A percentile compares a stretch with the other conserved stretches of the same genome.
phyloP scores from a whole-genome alignment of 2,888 invertebrate genomes.

The Drosophila nr. perissopoda region DNA sequence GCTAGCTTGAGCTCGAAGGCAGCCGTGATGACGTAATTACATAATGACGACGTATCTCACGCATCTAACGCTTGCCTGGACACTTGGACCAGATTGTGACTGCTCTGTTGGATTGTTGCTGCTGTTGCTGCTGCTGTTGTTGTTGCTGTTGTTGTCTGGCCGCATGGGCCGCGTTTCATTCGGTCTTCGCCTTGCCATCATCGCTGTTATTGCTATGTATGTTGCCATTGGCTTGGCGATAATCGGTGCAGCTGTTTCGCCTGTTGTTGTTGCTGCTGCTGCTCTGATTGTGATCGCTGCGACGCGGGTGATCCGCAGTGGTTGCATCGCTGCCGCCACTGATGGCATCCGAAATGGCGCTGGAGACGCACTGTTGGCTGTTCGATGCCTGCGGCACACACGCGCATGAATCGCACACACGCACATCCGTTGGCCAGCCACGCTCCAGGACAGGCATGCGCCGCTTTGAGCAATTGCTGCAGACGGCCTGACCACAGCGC shows the following conservation, averaged over 20 bases:
- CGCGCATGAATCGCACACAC: conserved; percentile 90
- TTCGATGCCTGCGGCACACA: conserved; percentile 54
- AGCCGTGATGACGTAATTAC: not conserved
- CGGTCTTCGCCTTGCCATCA: conserved; percentile 59
- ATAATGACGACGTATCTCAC: not conserved
- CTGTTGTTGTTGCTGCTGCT: conserved; percentile 16
- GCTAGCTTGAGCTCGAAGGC: conserved; percentile 14
- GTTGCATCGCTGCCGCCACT: conserved; percentile 22
- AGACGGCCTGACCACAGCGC: conserved; percentile 90
- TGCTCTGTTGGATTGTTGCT: conserved; percentile 28
- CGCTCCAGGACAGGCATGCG: conserved; percentile 89
- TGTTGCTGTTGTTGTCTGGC: conserved; percentile 5
- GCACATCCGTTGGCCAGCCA: conserved; percentile 90
- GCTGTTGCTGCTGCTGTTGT: conserved; percentile 4
- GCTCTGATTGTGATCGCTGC: conserved; percentile 7
- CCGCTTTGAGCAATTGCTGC: conserved; percentile 86
- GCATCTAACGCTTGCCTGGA: conserved; percentile 32
- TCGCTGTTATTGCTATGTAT: conserved; percentile 49
- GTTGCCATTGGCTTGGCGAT: conserved; percentile 33
- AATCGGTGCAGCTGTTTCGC: conserved; percentile 20
- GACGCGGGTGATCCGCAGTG: not conserved
- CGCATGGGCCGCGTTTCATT: conserved; percentile 53
- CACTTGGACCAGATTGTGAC: conserved; percentile 63
- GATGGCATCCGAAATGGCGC: conserved; percentile 58
- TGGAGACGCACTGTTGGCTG: conserved; percentile 38